Evolutionary conservation across 2,888 invertebrate genomes (phyloP), one percentile per base, ranked within the genome.

Genomic region (Dynastes grantii): DNA sequence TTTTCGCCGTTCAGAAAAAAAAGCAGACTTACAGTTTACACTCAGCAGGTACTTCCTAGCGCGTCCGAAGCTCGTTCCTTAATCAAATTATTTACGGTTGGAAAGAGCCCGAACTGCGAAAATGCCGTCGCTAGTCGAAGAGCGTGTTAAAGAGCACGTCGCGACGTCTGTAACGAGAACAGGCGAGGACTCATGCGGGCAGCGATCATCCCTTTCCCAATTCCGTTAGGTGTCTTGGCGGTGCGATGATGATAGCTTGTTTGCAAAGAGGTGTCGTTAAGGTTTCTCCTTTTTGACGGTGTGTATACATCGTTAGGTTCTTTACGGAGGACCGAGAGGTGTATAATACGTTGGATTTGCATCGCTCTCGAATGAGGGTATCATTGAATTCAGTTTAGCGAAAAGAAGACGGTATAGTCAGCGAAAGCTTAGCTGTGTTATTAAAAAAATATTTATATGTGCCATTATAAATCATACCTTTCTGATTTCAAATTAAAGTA

Each of bases 61-160:
- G n/a, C 64, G 37, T 64, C 37, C 37, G 37, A 45, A 45, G 8
- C 64, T 37, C 37, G 37, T 37, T n/a, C 29, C 64, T 64, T 64
- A 64, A 64, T 64, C 64, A 37, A 64, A 64, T 64, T 37, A 64
- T 29, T 64, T 37, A 64, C 64, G 64, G 64, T 37, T 9, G 64
- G 37, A 37, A 29, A 45, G 11, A 8, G 45, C 45, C 11, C 29
- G 29, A 64, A 64, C 64, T 64, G 64, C 37, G 37, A 29, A 64
- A 32, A 29, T 64, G 37, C 37, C 64, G 64, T 29, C 32, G 64
- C 8, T 29, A 37, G 2, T 11, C 6, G n/a, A 29, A 32, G 8
- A 29, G 11, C 29, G 29, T 1, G 11, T 37, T 45, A 8, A 9
- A 45, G 45, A 11, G 45, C 2, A 32, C 64, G 32, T 32, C 64